These are phyloP conservation scores for Erpobdella octoculata DNA, from an alignment of 2,888 invertebrate species.

Conservation along the genomic window DNA sequence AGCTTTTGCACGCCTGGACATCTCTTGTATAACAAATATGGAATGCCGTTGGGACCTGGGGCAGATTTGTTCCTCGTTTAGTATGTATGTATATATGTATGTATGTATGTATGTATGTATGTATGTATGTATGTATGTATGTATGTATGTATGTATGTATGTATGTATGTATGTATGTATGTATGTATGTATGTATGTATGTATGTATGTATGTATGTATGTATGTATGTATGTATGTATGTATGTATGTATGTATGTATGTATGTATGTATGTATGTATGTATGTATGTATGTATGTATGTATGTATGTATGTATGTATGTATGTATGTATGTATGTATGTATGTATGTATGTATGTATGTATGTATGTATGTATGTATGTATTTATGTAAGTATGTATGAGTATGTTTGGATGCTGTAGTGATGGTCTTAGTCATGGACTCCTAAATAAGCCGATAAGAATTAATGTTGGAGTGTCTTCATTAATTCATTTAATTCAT, in stretches of 20 bases:
- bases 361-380: too few relatives aligned
- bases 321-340: background rate
- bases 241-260: slow-evolving; percentile 1
- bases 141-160: slow-evolving; percentile 20
- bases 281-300: slow-evolving; percentile 1
- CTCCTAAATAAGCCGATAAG: too few relatives aligned
- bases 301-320: background rate
- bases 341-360: too few relatives aligned
- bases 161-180: slow-evolving; percentile 18
- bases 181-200: slow-evolving; percentile 18
- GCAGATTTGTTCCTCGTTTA: too few relatives aligned
- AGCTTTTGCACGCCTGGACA: too few relatives aligned
- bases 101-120: slow-evolving; percentile 19
- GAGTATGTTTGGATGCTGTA: too few relatives aligned
- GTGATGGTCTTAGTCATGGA: too few relatives aligned
- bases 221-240: background rate
- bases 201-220: slow-evolving; percentile 2
- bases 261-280: slow-evolving; percentile 1
- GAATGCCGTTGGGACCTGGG: too few relatives aligned
- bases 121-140: slow-evolving; percentile 23
- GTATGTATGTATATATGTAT: background rate
- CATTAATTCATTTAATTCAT: too few relatives aligned
- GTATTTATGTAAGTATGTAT: too few relatives aligned
- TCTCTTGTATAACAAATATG: too few relatives aligned
- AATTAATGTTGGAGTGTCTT: too few relatives aligned